These are phyloP conservation scores for Augiades crinisus DNA, from an alignment of 2,888 invertebrate genomes.

Conservation along the genomic window DNA sequence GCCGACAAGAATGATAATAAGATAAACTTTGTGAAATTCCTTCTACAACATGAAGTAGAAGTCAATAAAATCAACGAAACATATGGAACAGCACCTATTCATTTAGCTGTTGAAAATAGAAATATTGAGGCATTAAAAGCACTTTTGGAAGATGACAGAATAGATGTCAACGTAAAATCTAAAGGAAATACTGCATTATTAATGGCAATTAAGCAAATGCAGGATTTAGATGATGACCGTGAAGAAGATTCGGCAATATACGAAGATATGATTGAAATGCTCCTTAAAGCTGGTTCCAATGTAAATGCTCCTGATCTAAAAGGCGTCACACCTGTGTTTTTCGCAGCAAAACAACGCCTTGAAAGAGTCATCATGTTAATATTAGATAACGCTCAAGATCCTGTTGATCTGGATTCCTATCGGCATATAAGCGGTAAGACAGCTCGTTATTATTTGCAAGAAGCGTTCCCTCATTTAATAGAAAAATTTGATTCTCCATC, in stretches of 20 bases:
- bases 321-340: constrained; percentile 80
- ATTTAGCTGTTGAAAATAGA: constrained; percentile 82
- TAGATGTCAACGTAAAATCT: constrained; percentile 73
- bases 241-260: constrained; percentile 63
- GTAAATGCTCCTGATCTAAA: constrained; percentile 78
- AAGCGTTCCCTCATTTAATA: constrained; percentile 76
- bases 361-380: constrained; percentile 78
- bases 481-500: constrained; percentile 54
- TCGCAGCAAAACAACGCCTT: constrained; percentile 81
- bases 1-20: constrained; percentile 71
- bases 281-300: constrained; percentile 79
- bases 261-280: constrained; percentile 72
- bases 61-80: constrained; percentile 80
- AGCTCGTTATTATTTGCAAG: constrained; percentile 78
- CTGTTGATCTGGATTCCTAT: constrained; percentile 81
- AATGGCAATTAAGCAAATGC: constrained; percentile 72
- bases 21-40: constrained; percentile 77
- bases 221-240: constrained; percentile 71
- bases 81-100: constrained; percentile 83
- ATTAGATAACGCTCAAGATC: constrained; percentile 67
- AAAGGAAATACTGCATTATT: constrained; percentile 78
- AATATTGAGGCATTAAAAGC: constrained; percentile 68
- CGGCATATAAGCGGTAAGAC: constrained; percentile 78
- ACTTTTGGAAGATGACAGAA: constrained; percentile 69
- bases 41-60: constrained; percentile 83